Percentiles rank a stretch among this genome's conserved stretches.
These are phyloP conservation scores for Carassius auratus DNA, from an alignment of 2,113 vertebrate species.

Conservation along the genomic window DNA sequence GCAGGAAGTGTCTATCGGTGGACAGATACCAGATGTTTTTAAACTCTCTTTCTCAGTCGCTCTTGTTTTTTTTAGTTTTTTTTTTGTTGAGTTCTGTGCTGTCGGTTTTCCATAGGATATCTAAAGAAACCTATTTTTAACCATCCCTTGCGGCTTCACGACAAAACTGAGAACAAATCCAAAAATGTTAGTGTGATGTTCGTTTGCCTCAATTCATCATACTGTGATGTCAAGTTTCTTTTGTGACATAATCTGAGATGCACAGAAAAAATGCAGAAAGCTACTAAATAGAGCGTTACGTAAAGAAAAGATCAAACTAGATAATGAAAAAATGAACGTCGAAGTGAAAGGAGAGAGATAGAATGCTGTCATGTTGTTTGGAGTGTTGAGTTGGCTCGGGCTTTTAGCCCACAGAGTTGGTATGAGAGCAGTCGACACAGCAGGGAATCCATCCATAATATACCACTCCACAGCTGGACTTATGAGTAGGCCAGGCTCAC, in stretches of 20 bases:
- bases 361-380: slow-evolving; percentile 17
- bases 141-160: neutral
- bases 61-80: too few species aligned
- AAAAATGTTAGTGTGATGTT: slow-evolving; percentile 20
- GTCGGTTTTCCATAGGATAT: slow-evolving; percentile 2
- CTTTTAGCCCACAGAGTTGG: slow-evolving; percentile 35
- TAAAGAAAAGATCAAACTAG: neutral
- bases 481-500: neutral
- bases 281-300: neutral
- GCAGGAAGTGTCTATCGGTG: slow-evolving; percentile 6
- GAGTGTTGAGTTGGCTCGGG: slow-evolving; percentile 18
- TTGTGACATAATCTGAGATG: neutral
- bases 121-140: slow-evolving; percentile 15
- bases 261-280: neutral
- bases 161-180: neutral
- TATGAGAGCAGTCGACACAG: slow-evolving; percentile 46
- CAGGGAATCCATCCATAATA: slow-evolving; percentile 50
- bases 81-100: neutral
- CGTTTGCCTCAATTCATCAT: neutral
- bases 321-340: neutral
- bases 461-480: slow-evolving; percentile 47
- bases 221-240: neutral
- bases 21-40: slow-evolving; percentile 23
- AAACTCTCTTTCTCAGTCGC: slow-evolving; percentile 1
- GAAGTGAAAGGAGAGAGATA: neutral